Base-by-base conservation (phyloP, 2,113 vertebrate genomes). In the Takifugu flavidus region DNA sequence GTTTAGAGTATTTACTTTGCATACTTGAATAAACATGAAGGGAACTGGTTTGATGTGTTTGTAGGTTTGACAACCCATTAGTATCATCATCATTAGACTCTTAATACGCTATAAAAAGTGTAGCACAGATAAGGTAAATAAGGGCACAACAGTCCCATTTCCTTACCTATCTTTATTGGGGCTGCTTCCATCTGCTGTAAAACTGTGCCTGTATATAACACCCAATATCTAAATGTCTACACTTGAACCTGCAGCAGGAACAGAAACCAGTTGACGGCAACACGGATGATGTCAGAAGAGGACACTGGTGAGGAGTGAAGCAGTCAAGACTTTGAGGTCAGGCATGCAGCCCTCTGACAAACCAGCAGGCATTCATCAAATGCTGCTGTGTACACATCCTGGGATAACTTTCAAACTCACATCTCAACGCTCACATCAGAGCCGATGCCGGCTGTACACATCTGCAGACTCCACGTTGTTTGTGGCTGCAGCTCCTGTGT, bases 321-420 rank as follows among this genome's bases (percentile, higher is more conserved):
- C 62, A 26, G 62, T 25, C 44, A n/a, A 57, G 65, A 59, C 43
- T 45, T 28, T 6, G n/a, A 28, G 82, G 77, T 80, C 79, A 75
- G 59, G 72, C 70, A 51, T 52, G 45, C 54, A 3, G 62, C 34
- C 61, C 66, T 59, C 65, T 39, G 50, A 73, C 67, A 70, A 73
- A 58, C 58, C 62, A 67, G 77, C 75, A 80, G 70, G 66, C 82
- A 84, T 83, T 73, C 61, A 75, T 86, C 84, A 83, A 59, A 59
- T 13, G 13, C 60, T 58, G 78, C 65, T 78, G 75, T 87, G 73
- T 83, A 88, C 83, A 87, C 80, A 86, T 75, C 64, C 78, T 75
- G 70, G 51, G 34, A 51, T 59, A 75, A 77, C 72, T 77, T 78
- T 76, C 67, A 72, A 81, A 77, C 75, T 80, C 61, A 25, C 44